Percentiles rank a stretch among this genome's conserved stretches.
Evolutionary conservation across 2,113 vertebrate species (phyloP).

Genomic region (Cyanoramphus novaezelandiae): DNA sequence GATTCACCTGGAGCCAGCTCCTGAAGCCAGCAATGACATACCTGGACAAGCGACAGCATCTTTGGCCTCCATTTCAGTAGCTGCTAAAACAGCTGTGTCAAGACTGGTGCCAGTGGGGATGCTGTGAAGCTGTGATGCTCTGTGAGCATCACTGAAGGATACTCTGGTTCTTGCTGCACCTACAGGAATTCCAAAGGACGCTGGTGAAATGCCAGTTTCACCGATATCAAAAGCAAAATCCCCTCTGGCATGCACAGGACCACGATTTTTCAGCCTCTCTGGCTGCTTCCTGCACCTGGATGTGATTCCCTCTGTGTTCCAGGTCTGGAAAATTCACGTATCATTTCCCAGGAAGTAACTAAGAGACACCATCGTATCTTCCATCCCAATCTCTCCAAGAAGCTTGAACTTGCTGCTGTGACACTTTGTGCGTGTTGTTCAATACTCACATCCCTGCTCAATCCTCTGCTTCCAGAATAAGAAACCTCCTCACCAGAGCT

Average conservation of each 20-base stretch:
- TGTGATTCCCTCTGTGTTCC: background rate
- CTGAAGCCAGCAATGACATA: background rate
- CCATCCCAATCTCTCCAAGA: constrained; percentile 63
- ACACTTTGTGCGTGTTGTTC: background rate
- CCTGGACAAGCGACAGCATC: background rate
- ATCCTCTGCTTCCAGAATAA: background rate
- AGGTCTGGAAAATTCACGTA: constrained; percentile 52
- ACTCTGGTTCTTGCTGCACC: background rate
- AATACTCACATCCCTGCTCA: background rate
- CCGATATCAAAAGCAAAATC: background rate
- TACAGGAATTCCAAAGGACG: background rate
- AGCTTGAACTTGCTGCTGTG: constrained; percentile 23
- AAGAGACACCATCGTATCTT: constrained; percentile 52
- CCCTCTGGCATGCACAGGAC: background rate
- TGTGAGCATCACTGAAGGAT: background rate
- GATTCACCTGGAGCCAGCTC: background rate
- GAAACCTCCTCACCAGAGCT: background rate
- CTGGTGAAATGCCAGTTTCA: background rate
- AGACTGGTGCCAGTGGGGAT: background rate
- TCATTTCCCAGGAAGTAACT: constrained; percentile 49
- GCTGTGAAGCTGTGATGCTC: background rate
- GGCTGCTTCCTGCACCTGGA: background rate
- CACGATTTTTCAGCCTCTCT: background rate
- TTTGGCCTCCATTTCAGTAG: background rate
- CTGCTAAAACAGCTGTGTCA: background rate